phyloP scores from a whole-genome alignment of 2,113 vertebrate genomes.

The Machaerirhynchus nigripectus region DNA sequence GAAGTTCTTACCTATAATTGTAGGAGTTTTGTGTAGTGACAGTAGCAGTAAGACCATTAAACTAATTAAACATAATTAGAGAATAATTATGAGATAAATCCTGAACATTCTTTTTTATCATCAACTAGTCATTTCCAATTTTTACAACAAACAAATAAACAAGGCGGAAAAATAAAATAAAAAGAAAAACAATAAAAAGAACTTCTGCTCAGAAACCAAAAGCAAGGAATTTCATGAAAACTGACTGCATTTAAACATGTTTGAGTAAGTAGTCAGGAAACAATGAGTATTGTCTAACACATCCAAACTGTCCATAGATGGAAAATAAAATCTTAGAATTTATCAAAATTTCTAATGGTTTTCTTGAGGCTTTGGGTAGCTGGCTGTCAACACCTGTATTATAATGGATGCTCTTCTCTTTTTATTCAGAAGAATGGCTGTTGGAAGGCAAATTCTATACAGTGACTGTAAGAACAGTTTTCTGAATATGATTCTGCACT shows the following conservation, averaged over 20 bases:
- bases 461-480: background rate
- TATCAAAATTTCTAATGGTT: background rate
- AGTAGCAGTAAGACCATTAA: background rate
- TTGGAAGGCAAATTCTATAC: background rate
- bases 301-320: background rate
- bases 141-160: background rate
- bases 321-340: background rate
- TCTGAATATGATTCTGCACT: background rate
- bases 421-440: background rate
- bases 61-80: background rate
- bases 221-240: background rate
- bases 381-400: background rate
- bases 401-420: background rate
- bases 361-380: background rate
- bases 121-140: background rate
- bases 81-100: background rate
- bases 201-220: background rate
- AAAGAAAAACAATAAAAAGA: background rate
- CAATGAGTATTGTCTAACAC: background rate
- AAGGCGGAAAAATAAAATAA: background rate
- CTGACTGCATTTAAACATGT: background rate
- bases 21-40: background rate
- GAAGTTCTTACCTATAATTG: background rate
- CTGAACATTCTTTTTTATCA: background rate
- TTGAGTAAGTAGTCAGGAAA: background rate